A percentile compares a stretch with the other conserved stretches of the same genome.
These are phyloP conservation scores for Armadillidium nasatum DNA, from an alignment of 1,140 invertebrate genomes.

Conservation along the genomic window DNA sequence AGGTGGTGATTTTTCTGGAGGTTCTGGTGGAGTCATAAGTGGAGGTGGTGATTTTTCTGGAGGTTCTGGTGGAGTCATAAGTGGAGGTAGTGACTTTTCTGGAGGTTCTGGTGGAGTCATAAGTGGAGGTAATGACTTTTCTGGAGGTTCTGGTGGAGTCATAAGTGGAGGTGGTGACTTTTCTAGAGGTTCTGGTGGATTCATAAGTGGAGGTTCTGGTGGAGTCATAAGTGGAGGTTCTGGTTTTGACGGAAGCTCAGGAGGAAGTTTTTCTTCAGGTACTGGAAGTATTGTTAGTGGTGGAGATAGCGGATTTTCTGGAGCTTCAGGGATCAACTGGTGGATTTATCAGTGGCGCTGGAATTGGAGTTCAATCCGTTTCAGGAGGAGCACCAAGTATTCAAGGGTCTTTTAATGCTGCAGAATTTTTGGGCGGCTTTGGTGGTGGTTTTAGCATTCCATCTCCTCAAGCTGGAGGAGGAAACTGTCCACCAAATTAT, in stretches of 20 bases:
- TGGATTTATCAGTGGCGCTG: too few species aligned
- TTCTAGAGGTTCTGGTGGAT: not conserved
- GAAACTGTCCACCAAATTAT: not conserved
- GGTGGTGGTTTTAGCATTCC: not conserved
- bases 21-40: not conserved
- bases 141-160: not conserved
- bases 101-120: not conserved
- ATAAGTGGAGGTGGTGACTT: not conserved
- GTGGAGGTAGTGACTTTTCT: not conserved
- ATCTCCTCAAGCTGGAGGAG: not conserved
- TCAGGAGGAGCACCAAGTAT: too few species aligned
- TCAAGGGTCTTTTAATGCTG: not conserved
- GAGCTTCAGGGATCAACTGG: too few species aligned
- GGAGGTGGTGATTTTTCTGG: too few species aligned
- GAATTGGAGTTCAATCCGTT: too few species aligned
- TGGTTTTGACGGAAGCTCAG: not conserved
- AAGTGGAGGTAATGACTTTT: not conserved
- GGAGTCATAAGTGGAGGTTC: not conserved
- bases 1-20: constrained; percentile 35
- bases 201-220: not conserved
- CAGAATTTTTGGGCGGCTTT: not conserved
- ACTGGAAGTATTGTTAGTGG: too few species aligned
- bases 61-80: not conserved
- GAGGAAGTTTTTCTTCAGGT: too few species aligned
- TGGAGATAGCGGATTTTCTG: too few species aligned